Percentiles rank a stretch among this genome's conserved stretches.
Conservation (phyloP, 2,113 vertebrate species). For the Oryzias curvinotus region DNA sequence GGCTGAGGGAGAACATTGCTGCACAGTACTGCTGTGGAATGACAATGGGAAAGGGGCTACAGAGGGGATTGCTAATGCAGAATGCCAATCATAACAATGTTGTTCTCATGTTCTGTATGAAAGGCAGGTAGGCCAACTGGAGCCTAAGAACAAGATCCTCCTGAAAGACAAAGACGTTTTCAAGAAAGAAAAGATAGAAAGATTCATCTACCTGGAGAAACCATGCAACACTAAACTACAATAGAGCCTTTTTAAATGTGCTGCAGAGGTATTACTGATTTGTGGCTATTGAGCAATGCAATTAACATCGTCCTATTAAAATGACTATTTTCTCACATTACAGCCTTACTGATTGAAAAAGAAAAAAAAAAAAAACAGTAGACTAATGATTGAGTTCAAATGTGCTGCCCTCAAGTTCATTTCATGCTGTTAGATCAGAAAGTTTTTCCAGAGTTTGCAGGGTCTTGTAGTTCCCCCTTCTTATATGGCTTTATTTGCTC, state of each 20-base stretch:
- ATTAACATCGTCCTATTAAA: conserved; percentile 8
- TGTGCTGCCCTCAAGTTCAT: conserved; percentile 59
- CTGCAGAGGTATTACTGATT: neutral
- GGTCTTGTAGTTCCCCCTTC: conserved; percentile 70
- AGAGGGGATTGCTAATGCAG: conserved; percentile 59
- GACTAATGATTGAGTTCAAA: conserved; percentile 57
- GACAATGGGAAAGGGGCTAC: conserved; percentile 56
- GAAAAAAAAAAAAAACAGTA: conserved; percentile 20
- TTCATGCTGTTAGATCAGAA: conserved; percentile 58
- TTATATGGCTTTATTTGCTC: conserved; percentile 74
- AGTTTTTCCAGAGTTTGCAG: conserved; percentile 66
- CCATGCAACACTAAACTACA: neutral
- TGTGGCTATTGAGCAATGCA: neutral
- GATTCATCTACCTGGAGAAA: neutral
- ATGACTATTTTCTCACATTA: neutral
- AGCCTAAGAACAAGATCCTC: conserved; percentile 21
- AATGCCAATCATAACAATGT: conserved; percentile 62
- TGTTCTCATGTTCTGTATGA: conserved; percentile 48
- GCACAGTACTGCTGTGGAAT: conserved; percentile 55
- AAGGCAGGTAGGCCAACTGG: conserved; percentile 42
- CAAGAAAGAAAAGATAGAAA: conserved; percentile 10
- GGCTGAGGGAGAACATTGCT: conserved; percentile 62
- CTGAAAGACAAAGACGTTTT: conserved; percentile 44
- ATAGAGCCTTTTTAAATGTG: neutral
- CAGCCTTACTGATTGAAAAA: conserved; percentile 40